These are phyloP conservation scores for Penaeus monodon DNA, from an alignment of 2,888 invertebrate species.

Conservation along the genomic window DNA sequence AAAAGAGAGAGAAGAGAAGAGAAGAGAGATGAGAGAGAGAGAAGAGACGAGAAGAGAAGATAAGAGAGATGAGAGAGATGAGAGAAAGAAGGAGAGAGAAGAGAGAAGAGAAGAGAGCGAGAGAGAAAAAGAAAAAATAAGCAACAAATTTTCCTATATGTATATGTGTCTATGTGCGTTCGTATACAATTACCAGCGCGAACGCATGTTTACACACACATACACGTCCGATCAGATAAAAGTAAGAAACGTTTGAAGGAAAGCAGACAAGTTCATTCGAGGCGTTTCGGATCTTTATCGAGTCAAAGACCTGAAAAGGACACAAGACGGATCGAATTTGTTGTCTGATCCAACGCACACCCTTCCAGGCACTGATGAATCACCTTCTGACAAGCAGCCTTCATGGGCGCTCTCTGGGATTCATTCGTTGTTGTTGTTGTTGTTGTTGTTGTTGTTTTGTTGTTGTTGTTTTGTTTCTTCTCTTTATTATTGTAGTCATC, in stretches of 20 bases:
- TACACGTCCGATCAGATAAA: background rate
- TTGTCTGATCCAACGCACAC: background rate
- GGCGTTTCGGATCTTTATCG: too few species aligned
- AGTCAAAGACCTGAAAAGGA: background rate
- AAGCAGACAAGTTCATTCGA: too few species aligned
- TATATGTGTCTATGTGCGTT: background rate
- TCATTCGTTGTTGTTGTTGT: too few species aligned
- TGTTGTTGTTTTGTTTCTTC: too few species aligned
- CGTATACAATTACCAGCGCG: background rate
- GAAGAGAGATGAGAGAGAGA: background rate
- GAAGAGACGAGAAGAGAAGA: background rate
- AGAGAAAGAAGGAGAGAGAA: background rate
- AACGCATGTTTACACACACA: background rate
- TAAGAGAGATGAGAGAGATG: background rate
- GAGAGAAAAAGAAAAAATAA: background rate
- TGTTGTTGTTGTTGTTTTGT: too few species aligned
- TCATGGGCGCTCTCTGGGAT: too few species aligned
- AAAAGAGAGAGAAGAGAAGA: conserved; percentile 16
- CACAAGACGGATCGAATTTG: background rate
- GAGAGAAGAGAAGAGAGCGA: too few species aligned
- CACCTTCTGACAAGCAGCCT: too few species aligned
- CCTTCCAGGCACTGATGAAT: too few species aligned
- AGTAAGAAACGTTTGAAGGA: too few species aligned
- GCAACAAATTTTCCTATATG: background rate
- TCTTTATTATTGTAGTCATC: too few species aligned